phyloP scores from a whole-genome alignment of 2,888 invertebrate genomes.

The Platycnemis pennipes region DNA sequence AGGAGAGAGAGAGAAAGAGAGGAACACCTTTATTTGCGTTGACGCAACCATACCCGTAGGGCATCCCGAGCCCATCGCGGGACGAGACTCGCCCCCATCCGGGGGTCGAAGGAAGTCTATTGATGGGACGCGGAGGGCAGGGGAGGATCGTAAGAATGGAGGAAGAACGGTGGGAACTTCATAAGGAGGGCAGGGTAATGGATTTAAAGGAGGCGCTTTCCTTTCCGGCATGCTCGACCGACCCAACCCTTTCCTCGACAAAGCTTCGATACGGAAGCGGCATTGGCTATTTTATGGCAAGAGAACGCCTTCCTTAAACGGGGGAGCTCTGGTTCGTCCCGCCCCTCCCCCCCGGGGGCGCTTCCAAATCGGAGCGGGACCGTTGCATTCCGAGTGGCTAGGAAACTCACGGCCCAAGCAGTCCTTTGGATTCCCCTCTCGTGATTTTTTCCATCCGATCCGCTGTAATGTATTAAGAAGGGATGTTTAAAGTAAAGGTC shows the following conservation, averaged over 20 bases:
- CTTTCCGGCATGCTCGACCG: background rate
- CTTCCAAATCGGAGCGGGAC: background rate
- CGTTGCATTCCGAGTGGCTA: background rate
- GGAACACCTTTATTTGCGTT: conserved; percentile 61
- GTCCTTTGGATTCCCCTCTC: background rate
- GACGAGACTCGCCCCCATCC: background rate
- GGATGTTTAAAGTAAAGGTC: background rate
- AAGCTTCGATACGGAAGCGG: background rate
- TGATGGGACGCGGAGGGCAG: background rate
- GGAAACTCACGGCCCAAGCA: background rate
- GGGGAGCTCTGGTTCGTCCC: background rate
- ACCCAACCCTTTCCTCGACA: background rate
- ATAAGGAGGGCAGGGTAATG: background rate
- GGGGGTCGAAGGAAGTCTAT: conserved; percentile 18
- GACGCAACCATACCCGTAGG: background rate
- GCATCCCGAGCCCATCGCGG: background rate
- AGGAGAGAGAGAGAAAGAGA: background rate
- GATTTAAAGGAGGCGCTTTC: conserved; percentile 16
- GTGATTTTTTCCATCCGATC: background rate
- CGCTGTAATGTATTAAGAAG: background rate
- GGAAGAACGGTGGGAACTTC: background rate
- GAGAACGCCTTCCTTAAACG: background rate
- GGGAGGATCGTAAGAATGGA: background rate
- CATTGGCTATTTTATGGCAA: background rate
- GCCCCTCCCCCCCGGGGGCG: background rate